phyloP scores from a whole-genome alignment of 2,888 invertebrate species.

The Pogonocherus hispidulus region DNA sequence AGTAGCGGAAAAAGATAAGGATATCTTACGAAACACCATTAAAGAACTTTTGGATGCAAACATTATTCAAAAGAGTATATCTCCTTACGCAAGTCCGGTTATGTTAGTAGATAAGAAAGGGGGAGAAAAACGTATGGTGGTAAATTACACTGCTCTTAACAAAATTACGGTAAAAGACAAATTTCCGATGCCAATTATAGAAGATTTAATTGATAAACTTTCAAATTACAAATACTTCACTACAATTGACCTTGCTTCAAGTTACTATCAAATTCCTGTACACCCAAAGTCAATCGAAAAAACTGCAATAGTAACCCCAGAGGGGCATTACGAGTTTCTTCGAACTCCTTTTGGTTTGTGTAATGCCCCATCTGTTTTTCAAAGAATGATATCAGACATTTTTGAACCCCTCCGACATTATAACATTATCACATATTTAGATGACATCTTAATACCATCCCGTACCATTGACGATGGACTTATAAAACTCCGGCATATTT shows the following conservation, averaged over 20 bases:
- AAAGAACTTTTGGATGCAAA: conserved; percentile 28
- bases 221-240: conserved; percentile 41
- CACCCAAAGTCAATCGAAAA: conserved; percentile 41
- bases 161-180: conserved; percentile 37
- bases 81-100: conserved; percentile 26
- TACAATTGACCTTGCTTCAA: conserved; percentile 45
- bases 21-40: conserved; percentile 9
- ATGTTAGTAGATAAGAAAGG: conserved; percentile 36
- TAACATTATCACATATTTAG: conserved; percentile 27
- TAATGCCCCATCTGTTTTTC: conserved; percentile 41
- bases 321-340: conserved; percentile 42
- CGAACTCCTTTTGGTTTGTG: conserved; percentile 19
- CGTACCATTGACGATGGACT: neutral
- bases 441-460: conserved; percentile 33
- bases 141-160: conserved; percentile 38
- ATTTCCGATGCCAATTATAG: conserved; percentile 36
- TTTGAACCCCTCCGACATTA: conserved; percentile 22
- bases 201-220: conserved; percentile 42
- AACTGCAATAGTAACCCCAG: conserved; percentile 49
- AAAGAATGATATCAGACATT: conserved; percentile 36
- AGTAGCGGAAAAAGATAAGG: neutral
- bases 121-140: conserved; percentile 33
- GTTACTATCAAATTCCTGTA: conserved; percentile 56
- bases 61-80: conserved; percentile 30
- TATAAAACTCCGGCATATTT: neutral